Conservation (phyloP, 2,113 vertebrate species). For the Oenanthe oenanthe region DNA sequence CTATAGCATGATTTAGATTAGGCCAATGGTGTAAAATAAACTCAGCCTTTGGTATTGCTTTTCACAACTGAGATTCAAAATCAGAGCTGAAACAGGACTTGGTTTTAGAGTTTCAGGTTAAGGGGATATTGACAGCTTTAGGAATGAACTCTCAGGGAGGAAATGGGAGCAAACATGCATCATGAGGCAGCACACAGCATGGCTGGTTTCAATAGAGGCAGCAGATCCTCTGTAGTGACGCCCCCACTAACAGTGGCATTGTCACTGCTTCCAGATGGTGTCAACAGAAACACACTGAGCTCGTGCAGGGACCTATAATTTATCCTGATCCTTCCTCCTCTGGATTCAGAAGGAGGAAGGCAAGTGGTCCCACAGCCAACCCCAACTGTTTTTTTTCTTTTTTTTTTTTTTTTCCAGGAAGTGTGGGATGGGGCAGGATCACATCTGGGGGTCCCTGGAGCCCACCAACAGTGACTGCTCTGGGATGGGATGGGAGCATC, state of each 20-base stretch:
- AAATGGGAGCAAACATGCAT: constrained; percentile 41
- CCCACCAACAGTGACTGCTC: constrained; percentile 51
- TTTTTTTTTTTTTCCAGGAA: not conserved
- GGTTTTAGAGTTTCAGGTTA: constrained; percentile 5
- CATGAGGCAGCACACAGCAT: constrained; percentile 27
- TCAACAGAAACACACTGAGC: constrained; percentile 11
- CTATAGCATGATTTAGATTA: not conserved
- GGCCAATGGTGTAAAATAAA: not conserved
- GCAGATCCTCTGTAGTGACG: constrained; percentile 44
- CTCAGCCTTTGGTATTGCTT: not conserved
- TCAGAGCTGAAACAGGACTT: not conserved
- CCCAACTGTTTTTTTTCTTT: not conserved
- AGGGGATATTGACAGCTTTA: constrained; percentile 56
- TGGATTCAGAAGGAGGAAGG: constrained; percentile 32
- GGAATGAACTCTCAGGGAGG: constrained; percentile 20
- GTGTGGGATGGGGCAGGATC: not conserved
- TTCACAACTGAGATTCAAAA: not conserved
- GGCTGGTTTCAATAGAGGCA: constrained; percentile 50
- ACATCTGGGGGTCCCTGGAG: not conserved
- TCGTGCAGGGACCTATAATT: constrained; percentile 41
- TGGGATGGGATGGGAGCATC: not conserved
- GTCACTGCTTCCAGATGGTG: constrained; percentile 46
- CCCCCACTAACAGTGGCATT: constrained; percentile 35
- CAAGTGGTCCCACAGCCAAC: constrained; percentile 26
- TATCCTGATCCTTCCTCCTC: constrained; percentile 44